Evolutionary conservation across 2,113 vertebrate species (phyloP), one percentile per base, ranked within the genome.

Genomic region (Macquaria australasica): DNA sequence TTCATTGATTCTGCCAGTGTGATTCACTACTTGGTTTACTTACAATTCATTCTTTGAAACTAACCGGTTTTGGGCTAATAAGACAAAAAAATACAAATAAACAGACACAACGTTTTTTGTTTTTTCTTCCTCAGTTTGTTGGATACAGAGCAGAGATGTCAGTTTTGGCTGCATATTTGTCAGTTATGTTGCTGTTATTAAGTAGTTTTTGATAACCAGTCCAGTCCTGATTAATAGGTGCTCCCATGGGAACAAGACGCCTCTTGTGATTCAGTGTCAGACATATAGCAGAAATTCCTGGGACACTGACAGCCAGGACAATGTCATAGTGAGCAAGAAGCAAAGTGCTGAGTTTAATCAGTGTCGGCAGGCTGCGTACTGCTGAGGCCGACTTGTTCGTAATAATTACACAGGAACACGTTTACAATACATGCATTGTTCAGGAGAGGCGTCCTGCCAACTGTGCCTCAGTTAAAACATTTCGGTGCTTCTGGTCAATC

Each of bases 211-310:
- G 78, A 84, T 91, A 90, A 87, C 90, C 92, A 82, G 83, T 87
- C 89, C 82, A 68, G 14, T 80, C 88, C 84, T 93, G 23, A 92
- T 92, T 94, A 95, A 95, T 90, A 93, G 90, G 91, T 88, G 88
- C 87, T 90, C 79, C 89, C 55, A 34, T 0, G 34, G 73, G 31
- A 41, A 34, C 31, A 37, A 18, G 51, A 77, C n/a, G 68, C 84
- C 84, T 83, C 91, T 79, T 77, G 70, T 20, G 14, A 77, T 83
- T 64, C 87, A 87, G 59, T 77, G 81, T 74, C 66, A 60, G 85
- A 89, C 84, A 87, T 87, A 73, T 77, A 89, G 63, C 45, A 58
- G 79, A 77, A 80, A 48, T 83, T 69, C 60, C 25, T 3, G 8
- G 34, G 59, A 91, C 91, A 70, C 16, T 76, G 88, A 88, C 79